These are phyloP conservation scores for Microtus ochrogaster DNA, from an alignment of 2,113 vertebrate genomes.

Conservation along the genomic window DNA sequence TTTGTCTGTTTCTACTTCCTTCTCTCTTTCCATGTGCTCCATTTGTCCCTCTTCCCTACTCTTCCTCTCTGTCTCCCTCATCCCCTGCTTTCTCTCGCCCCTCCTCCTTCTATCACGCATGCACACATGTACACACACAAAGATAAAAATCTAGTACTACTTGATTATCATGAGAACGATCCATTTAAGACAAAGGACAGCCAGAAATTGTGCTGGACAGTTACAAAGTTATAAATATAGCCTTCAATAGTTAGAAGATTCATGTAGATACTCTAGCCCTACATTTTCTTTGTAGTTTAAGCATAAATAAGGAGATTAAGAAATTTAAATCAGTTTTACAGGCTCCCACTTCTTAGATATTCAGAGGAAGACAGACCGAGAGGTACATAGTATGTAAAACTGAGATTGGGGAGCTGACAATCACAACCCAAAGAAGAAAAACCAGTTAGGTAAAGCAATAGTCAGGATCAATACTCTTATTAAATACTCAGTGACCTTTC, in stretches of 20 bases:
- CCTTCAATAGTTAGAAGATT: not conserved
- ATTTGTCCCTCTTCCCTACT: not conserved
- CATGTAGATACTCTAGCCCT: not conserved
- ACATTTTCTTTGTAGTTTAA: conserved; percentile 33
- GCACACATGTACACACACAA: not conserved
- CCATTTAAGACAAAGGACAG: not conserved
- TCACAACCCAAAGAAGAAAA: conserved; percentile 39
- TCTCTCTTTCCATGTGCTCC: not conserved
- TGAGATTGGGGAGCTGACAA: not conserved
- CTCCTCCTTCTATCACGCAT: too few relatives aligned
- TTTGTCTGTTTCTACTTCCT: not conserved
- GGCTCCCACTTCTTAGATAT: not conserved
- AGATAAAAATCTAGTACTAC: not conserved
- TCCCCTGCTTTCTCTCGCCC: not conserved
- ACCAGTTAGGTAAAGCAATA: not conserved
- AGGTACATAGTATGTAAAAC: not conserved
- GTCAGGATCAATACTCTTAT: conserved; percentile 69
- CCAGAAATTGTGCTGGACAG: not conserved
- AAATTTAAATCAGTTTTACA: not conserved
- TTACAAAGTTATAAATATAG: not conserved
- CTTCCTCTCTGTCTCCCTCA: not conserved
- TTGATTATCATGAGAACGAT: not conserved
- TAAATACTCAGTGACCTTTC: conserved; percentile 54
- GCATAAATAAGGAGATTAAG: conserved; percentile 6
- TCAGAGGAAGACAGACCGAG: not conserved